Base-by-base conservation (phyloP, 2,888 invertebrate genomes). In the Nudaria mundana region DNA sequence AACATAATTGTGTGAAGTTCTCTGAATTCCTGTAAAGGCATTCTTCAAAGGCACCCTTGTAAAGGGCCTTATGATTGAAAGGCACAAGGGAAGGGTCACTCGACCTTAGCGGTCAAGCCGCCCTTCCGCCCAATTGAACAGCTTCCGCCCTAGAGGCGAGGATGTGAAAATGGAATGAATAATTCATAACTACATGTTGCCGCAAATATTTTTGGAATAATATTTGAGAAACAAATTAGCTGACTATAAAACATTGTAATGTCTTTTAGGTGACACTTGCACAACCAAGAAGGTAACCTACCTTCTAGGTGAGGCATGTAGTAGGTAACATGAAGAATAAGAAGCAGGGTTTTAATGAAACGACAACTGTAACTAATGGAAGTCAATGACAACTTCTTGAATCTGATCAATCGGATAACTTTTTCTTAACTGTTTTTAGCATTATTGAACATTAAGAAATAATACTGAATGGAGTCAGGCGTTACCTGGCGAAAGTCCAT, bases 81-180 rank as follows among this genome's bases (percentile, higher is more conserved):
- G 71, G 51, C 69, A 66, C 71, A 72, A 68, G 73, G 70, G 68
- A 75, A 79, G 84, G 83, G 82, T 84, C 82, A 84, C 83, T 84
- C 76, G 76, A 84, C 73, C 64, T 71, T 66, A 57, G 66, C 76
- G 81, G 84, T 83, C 82, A 82, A 82, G 83, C 60, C 65, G 68
- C 70, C 75, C 72, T 81, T 76, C 75, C 82, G 81, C 79, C 75
- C 81, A 83, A 84, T 84, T 76, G 81, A 80, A 39, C 44, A 44
- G 56, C 55, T 59, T 65, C 66, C 64, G 65, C 44, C 35, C 37
- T 35, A 38, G 56, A n/a, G 49, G 54, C 33, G 48, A 49, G 42
- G 53, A 56, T 59, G 56, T 59, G 61, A 43, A 53, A 54, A 48
- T 40, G 41, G 43, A 49, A 60, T 64, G 58, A 60, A 46, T 58